These are phyloP conservation scores for Halcyon chelicuti DNA, from an alignment of 2,797 vertebrate genomes.

Conservation along the genomic window DNA sequence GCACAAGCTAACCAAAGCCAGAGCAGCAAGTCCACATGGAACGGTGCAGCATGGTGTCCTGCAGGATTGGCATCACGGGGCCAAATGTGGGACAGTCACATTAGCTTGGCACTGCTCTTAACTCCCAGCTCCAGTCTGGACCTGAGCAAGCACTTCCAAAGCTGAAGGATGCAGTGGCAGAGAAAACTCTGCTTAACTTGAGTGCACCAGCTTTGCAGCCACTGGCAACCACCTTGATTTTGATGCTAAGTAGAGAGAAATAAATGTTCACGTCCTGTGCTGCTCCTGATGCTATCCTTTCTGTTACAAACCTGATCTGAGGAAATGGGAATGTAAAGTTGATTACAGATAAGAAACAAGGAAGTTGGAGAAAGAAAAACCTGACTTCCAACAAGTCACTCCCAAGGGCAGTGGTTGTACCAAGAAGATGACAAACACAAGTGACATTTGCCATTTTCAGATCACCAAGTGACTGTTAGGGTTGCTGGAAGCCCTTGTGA, in stretches of 20 bases:
- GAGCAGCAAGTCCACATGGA: too few species aligned
- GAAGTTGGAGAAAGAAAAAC: neutral
- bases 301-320: neutral
- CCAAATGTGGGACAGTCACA: neutral
- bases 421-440: neutral
- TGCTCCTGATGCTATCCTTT: neutral
- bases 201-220: neutral
- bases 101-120: too few species aligned
- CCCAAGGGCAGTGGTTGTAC: neutral
- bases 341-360: neutral
- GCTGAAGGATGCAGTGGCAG: neutral
- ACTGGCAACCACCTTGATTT: neutral
- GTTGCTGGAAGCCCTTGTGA: neutral
- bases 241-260: neutral
- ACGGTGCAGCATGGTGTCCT: fast-evolving
- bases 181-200: neutral
- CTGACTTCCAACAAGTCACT: neutral
- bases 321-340: neutral
- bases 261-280: neutral
- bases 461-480: neutral
- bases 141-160: neutral
- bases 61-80: neutral
- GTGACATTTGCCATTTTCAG: neutral
- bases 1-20: neutral
- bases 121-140: neutral